phyloP scores from a whole-genome alignment of 2,113 vertebrate species.

The Malurus alboscapulatus region DNA sequence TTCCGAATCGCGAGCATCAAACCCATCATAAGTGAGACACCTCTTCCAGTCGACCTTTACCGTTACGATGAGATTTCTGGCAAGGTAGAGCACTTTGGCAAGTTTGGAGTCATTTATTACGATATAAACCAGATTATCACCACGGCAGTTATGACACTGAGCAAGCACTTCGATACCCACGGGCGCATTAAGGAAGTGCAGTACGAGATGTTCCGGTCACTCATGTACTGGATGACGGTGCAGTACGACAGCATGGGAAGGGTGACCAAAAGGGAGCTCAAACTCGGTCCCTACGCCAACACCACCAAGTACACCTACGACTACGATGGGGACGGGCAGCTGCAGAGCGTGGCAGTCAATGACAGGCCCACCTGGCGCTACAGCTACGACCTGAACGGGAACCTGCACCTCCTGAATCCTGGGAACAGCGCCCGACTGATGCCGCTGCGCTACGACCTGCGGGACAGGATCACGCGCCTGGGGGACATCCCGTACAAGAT shows the following conservation, averaged over 20 bases:
- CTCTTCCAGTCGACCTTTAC: slow-evolving; percentile 96
- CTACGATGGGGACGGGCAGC: slow-evolving; percentile 95
- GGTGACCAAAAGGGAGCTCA: slow-evolving; percentile 96
- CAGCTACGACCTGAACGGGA: slow-evolving; percentile 96
- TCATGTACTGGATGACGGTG: slow-evolving; percentile 99
- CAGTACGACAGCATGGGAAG: slow-evolving; percentile 98
- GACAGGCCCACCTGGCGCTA: slow-evolving; percentile 98
- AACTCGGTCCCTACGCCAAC: slow-evolving; percentile 96
- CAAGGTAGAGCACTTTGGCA: slow-evolving; percentile 98
- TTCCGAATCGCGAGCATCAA: slow-evolving; percentile 98
- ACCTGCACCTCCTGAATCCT: slow-evolving; percentile 93
- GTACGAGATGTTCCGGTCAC: slow-evolving; percentile 96
- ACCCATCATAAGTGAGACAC: slow-evolving; percentile 95
- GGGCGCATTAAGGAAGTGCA: slow-evolving; percentile 98
- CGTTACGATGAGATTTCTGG: slow-evolving; percentile 97
- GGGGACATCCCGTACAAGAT: slow-evolving; percentile 94
- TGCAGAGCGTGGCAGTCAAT: slow-evolving; percentile 94
- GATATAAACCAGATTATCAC: slow-evolving; percentile 99
- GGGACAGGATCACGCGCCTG: slow-evolving; percentile 93
- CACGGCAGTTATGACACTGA: slow-evolving; percentile 97
- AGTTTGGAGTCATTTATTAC: slow-evolving; percentile 98
- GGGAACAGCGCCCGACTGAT: slow-evolving; percentile 92
- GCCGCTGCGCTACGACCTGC: slow-evolving; percentile 93
- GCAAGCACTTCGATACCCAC: slow-evolving; percentile 97
- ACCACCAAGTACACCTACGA: slow-evolving; percentile 98